phyloP scores from a whole-genome alignment of 1,140 invertebrate genomes.

The Rhagoletis pomonella region DNA sequence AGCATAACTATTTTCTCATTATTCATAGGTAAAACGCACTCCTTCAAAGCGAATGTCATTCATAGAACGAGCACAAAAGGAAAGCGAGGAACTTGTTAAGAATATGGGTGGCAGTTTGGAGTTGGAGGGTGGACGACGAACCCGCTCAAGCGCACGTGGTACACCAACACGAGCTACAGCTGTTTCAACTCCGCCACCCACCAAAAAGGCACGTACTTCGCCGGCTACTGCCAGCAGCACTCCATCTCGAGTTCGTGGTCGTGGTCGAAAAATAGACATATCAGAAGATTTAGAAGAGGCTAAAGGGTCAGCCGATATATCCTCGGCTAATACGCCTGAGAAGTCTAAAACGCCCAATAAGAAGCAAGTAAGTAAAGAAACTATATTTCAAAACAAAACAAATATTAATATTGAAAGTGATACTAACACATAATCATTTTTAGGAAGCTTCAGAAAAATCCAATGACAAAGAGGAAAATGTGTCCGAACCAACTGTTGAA shows the following conservation, averaged over 20 bases:
- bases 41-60: conserved; percentile 69
- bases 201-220: conserved; percentile 69
- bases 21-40: conserved; percentile 64
- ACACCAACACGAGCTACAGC: conserved; percentile 64
- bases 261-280: conserved; percentile 69
- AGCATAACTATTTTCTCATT: too few relatives aligned
- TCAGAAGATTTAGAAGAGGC: conserved; percentile 56
- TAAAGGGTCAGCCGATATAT: conserved; percentile 38
- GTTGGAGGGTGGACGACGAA: conserved; percentile 67
- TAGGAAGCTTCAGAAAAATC: not conserved
- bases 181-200: conserved; percentile 68
- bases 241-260: conserved; percentile 60
- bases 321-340: not conserved
- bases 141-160: conserved; percentile 70
- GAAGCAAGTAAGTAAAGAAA: not conserved
- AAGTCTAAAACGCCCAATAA: not conserved
- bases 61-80: conserved; percentile 68
- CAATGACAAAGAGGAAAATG: not conserved
- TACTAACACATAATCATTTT: not conserved
- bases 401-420: too few relatives aligned
- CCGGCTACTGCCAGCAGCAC: conserved; percentile 62
- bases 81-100: conserved; percentile 71
- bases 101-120: conserved; percentile 71
- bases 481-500: not conserved
- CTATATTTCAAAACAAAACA: not conserved